Evolutionary conservation across 2,797 vertebrate species (phyloP), one percentile per base, ranked within the genome.

Genomic region (Smutsia temminckii): DNA sequence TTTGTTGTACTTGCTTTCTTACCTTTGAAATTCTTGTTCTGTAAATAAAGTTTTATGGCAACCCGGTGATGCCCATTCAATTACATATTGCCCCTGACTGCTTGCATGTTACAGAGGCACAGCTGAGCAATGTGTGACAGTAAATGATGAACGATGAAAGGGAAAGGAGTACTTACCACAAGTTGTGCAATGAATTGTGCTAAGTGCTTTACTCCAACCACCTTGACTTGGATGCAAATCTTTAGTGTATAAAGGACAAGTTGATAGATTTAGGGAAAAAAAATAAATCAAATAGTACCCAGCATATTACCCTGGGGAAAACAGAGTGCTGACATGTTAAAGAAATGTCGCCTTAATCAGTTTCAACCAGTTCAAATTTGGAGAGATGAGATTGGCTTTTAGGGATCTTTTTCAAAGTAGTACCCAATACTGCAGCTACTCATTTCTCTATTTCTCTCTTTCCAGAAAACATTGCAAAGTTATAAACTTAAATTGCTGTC

Each of bases 401-500:
- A 68, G 27, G 59, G 40, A 63, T 17, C 8, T 63, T 14, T 32
- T 85, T 57, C 53, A 79, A 74, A 53, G 69, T 93, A 71, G 49
- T 11, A 72, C 29, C 40, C 12, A 25, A 34, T 14, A 16, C 12
- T 21, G 8, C 49, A 53, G 51, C 12, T 20, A 16, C 14, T 49
- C 46, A 53, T 72, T 68, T 79, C 34, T 68, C 20, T 27, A 0
- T 66, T 89, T 68, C 9, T 46, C 27, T 74, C 8, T 64, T 89
- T 69, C 49, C 53, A 95, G 96, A 96, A 69, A 87, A 92, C 12
- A 32, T 71, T 83, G 93, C 81, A 96, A 80, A 18, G 88, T 94
- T 96, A 10, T 51, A 96, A 95, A 96, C 78, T 96, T 96, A 40
- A 57, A 85, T 97, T 97, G 91, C 55, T 89, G 91, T 97, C 78